These are phyloP conservation scores for Triplophysa tibetana DNA, from an alignment of 2,113 vertebrate species.

Conservation along the genomic window DNA sequence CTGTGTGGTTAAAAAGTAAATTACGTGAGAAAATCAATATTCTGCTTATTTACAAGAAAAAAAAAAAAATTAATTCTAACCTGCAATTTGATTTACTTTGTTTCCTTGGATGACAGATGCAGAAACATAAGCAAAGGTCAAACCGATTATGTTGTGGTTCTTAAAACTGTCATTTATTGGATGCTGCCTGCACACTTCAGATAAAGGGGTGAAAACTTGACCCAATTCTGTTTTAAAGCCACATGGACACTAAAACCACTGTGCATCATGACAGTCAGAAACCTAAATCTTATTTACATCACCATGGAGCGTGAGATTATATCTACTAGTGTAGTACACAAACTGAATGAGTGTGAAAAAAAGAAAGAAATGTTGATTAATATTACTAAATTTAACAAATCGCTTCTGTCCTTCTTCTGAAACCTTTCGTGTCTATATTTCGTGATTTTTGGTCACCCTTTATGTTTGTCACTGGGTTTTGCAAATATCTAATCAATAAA, in stretches of 20 bases:
- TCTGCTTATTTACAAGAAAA: not conserved
- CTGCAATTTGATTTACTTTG: too few species aligned
- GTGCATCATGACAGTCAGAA: slow-evolving; percentile 53
- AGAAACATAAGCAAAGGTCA: slow-evolving; percentile 33
- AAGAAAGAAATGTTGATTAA: not conserved
- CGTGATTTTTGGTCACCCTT: too few species aligned
- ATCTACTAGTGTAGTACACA: slow-evolving; percentile 55
- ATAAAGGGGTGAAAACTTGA: slow-evolving; percentile 69
- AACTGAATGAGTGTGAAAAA: slow-evolving; percentile 30
- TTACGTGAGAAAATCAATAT: not conserved
- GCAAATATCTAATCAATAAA: too few species aligned
- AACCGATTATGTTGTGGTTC: slow-evolving; percentile 42
- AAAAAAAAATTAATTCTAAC: too few species aligned
- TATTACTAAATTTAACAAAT: too few species aligned
- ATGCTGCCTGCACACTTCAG: slow-evolving; percentile 63
- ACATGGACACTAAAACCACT: slow-evolving; percentile 62
- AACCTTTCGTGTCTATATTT: too few species aligned
- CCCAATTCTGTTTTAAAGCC: slow-evolving; percentile 73
- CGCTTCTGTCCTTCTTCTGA: too few species aligned
- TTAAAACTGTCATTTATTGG: slow-evolving; percentile 57
- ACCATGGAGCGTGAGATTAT: slow-evolving; percentile 59
- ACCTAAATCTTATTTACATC: slow-evolving; percentile 67
- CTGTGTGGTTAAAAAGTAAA: slow-evolving; percentile 54
- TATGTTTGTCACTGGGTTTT: too few species aligned
- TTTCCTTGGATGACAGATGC: not conserved